These are phyloP conservation scores for Diplodus sargus DNA, from an alignment of 2,797 vertebrate species.

Conservation along the genomic window DNA sequence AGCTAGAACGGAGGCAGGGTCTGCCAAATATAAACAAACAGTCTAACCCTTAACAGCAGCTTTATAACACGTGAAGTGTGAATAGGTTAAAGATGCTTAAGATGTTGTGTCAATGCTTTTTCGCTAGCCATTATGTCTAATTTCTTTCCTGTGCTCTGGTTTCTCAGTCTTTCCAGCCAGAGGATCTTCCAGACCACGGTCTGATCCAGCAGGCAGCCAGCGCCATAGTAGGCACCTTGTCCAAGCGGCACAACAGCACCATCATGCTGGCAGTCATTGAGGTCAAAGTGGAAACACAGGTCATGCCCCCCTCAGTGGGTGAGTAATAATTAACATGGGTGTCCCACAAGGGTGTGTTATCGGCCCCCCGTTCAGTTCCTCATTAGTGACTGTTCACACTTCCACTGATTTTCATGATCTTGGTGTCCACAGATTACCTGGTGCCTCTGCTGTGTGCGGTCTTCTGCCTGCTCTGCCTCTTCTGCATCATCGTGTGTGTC, in stretches of 20 bases:
- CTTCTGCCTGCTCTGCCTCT: constrained; percentile 91
- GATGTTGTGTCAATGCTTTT: neutral
- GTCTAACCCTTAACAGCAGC: too few species aligned
- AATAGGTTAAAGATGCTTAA: neutral
- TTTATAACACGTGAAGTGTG: neutral
- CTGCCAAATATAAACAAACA: too few species aligned
- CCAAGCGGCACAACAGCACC: constrained; percentile 93
- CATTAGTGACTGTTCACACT: neutral
- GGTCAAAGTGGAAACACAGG: constrained; percentile 94
- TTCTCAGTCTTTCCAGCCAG: constrained; percentile 90
- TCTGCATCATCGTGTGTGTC: constrained; percentile 92
- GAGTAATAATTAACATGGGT: constrained; percentile 69
- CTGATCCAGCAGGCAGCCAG: constrained; percentile 91
- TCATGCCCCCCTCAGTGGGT: constrained; percentile 85
- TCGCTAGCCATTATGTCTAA: constrained; percentile 15
- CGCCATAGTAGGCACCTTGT: constrained; percentile 90
- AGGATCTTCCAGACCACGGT: constrained; percentile 89
- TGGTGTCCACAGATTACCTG: constrained; percentile 87
- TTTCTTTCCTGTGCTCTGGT: constrained; percentile 23
- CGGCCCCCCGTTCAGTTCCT: neutral
- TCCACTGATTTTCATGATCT: neutral
- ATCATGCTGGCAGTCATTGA: constrained; percentile 93
- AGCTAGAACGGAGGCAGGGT: too few species aligned
- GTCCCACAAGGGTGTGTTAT: constrained; percentile 33
- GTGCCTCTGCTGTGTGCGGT: constrained; percentile 90